A percentile compares a stretch with the other conserved stretches of the same genome.
Evolutionary conservation across 2,888 invertebrate species (phyloP).

Genomic region (Epinotia bilunana): DNA sequence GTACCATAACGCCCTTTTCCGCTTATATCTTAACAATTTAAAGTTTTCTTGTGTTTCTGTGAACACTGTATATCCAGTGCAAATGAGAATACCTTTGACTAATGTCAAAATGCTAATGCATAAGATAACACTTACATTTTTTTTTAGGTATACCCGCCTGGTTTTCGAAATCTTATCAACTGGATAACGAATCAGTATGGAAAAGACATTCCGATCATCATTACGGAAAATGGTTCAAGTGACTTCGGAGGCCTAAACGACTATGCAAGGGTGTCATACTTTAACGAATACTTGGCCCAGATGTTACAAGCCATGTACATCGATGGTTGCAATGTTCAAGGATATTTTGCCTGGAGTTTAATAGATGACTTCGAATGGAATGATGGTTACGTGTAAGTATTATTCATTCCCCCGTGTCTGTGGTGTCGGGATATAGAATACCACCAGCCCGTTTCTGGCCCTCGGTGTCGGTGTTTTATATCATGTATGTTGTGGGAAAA

Average conservation of each 20-base stretch:
- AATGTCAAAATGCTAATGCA: too few species aligned
- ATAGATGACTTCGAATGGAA: conserved; percentile 83
- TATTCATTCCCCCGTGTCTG: neutral
- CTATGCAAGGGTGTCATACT: conserved; percentile 74
- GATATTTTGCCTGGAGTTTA: conserved; percentile 81
- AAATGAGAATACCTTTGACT: too few species aligned
- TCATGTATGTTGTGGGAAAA: too few species aligned
- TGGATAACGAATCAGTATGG: conserved; percentile 86
- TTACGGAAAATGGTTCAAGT: conserved; percentile 82
- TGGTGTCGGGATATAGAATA: too few species aligned
- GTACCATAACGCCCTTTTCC: too few species aligned
- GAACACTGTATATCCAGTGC: too few species aligned
- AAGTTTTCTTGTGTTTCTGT: too few species aligned
- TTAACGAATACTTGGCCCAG: conserved; percentile 64
- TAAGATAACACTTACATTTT: too few species aligned
- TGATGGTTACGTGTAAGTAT: conserved; percentile 76
- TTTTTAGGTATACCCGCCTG: conserved; percentile 85
- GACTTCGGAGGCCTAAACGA: conserved; percentile 64
- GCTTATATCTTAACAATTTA: too few species aligned
- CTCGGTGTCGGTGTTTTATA: too few species aligned
- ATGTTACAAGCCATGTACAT: conserved; percentile 57
- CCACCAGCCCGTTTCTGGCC: too few species aligned
- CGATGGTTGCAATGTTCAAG: conserved; percentile 64
- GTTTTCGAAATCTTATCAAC: conserved; percentile 85
- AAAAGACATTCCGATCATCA: conserved; percentile 75